Percentiles rank a stretch among this genome's conserved stretches.
Conservation (phyloP, 2,797 vertebrate species). For the Chrysocyon brachyurus region DNA sequence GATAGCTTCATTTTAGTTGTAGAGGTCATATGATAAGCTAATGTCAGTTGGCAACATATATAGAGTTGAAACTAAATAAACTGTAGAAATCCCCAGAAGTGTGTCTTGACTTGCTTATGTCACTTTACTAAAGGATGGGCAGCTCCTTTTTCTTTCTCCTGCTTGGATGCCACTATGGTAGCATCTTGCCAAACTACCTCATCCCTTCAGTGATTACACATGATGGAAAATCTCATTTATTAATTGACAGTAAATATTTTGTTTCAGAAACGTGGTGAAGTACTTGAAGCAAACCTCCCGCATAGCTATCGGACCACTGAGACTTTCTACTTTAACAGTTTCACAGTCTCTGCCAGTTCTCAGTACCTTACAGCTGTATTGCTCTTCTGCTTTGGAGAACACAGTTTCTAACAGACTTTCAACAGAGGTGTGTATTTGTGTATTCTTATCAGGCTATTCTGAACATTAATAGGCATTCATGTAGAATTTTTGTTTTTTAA, state of each 20-base stretch:
- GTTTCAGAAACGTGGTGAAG: slow-evolving; percentile 93
- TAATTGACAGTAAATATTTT: slow-evolving; percentile 55
- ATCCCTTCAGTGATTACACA: neutral
- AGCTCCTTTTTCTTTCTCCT: neutral
- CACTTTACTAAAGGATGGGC: slow-evolving; percentile 10
- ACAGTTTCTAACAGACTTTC: slow-evolving; percentile 94
- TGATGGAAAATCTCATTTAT: neutral
- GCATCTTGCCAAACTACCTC: neutral
- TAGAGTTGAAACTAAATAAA: slow-evolving; percentile 34
- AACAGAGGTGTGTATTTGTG: slow-evolving; percentile 90
- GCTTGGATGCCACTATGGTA: neutral
- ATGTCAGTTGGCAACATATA: neutral
- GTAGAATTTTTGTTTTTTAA: neutral
- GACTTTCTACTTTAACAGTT: slow-evolving; percentile 95
- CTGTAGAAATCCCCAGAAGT: neutral
- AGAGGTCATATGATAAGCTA: neutral
- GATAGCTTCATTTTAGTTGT: neutral
- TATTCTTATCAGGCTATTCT: slow-evolving; percentile 26
- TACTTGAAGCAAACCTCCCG: slow-evolving; percentile 97
- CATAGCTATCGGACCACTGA: slow-evolving; percentile 95
- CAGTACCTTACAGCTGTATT: slow-evolving; percentile 96
- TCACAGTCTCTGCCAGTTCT: slow-evolving; percentile 94
- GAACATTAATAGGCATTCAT: neutral
- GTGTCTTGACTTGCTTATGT: neutral
- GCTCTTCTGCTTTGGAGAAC: slow-evolving; percentile 94